Evolutionary conservation across 2,797 vertebrate species (phyloP).

Genomic region (Dendrocincla fuliginosa): DNA sequence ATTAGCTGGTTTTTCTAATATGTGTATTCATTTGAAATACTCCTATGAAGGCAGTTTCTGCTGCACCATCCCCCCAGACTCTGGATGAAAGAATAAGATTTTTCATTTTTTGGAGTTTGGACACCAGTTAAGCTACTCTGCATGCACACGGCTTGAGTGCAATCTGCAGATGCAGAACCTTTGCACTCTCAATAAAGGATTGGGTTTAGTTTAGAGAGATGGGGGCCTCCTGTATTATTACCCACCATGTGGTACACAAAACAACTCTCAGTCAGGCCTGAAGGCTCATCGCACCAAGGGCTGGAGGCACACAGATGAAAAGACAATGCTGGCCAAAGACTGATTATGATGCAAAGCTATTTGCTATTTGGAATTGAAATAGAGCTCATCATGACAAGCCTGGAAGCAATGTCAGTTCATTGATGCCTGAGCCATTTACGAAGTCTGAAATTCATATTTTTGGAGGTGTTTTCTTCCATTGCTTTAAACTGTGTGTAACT

Average conservation of each 20-base stretch:
- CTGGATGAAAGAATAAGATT: rapidly evolving
- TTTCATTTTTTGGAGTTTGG: background rate
- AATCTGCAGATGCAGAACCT: background rate
- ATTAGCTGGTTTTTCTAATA: background rate
- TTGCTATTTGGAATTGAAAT: conserved; percentile 8
- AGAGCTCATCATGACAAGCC: background rate
- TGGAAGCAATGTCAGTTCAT: conserved; percentile 10
- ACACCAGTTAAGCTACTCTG: background rate
- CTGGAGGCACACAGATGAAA: background rate
- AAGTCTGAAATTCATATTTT: background rate
- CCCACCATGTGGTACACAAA: background rate
- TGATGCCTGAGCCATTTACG: background rate
- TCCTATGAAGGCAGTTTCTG: background rate
- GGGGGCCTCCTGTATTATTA: background rate
- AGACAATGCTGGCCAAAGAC: background rate
- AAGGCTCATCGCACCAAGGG: background rate
- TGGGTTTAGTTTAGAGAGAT: background rate
- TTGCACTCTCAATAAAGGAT: background rate
- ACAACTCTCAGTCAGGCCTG: background rate
- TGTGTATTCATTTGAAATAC: background rate
- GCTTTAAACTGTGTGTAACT: background rate
- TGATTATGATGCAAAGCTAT: background rate
- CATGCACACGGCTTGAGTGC: background rate
- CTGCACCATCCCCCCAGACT: background rate
- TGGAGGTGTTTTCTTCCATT: background rate